A percentile compares a stretch with the other conserved stretches of the same genome.
Conservation (phyloP, 2,888 invertebrate genomes). For the Himalopsyche anomala region DNA sequence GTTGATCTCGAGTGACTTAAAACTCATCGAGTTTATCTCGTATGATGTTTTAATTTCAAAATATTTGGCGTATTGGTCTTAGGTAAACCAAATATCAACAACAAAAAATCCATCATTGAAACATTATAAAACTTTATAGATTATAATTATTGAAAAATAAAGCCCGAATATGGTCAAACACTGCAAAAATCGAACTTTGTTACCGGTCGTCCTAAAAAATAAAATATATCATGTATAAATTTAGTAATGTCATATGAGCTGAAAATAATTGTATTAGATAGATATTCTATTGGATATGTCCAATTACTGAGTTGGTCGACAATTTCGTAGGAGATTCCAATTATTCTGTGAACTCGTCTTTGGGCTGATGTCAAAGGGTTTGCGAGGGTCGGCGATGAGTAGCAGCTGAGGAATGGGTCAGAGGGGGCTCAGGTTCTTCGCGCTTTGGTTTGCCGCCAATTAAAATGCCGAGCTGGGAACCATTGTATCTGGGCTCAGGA, state of each 20-base stretch:
- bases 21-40: too few relatives aligned
- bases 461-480: constrained; percentile 51
- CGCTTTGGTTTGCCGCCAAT: constrained; percentile 55
- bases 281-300: constrained; percentile 44
- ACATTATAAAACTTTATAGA: too few relatives aligned
- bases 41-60: too few relatives aligned
- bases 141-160: too few relatives aligned
- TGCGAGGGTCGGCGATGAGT: background rate
- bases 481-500: constrained; percentile 39
- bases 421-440: background rate
- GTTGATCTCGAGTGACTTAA: too few relatives aligned
- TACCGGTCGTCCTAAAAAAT: too few relatives aligned
- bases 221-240: too few relatives aligned
- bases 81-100: too few relatives aligned
- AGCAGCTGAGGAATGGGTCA: background rate
- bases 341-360: constrained; percentile 49
- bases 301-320: constrained; percentile 45
- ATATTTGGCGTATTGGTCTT: too few relatives aligned
- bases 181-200: too few relatives aligned
- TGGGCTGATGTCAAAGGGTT: constrained; percentile 41
- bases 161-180: too few relatives aligned
- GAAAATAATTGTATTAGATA: constrained; percentile 1
- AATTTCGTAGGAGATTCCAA: constrained; percentile 50
- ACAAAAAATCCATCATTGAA: too few relatives aligned
- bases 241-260: background rate